These are phyloP conservation scores for Leptodactylus fallax DNA, from an alignment of 2,797 vertebrate genomes.

Conservation along the genomic window DNA sequence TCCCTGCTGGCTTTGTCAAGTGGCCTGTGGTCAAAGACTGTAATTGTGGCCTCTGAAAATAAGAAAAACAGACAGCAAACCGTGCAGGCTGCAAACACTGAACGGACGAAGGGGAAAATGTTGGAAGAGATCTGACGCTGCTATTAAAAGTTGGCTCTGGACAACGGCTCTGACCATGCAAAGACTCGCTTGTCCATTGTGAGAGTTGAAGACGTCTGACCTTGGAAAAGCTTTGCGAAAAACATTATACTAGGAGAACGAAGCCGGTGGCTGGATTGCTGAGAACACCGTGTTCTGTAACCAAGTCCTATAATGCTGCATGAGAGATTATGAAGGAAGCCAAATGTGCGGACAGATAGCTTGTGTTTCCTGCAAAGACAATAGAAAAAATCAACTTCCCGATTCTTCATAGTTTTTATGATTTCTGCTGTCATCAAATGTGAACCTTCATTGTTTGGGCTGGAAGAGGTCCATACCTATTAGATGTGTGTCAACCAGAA, in stretches of 20 bases:
- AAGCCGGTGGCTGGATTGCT: slow-evolving; percentile 62
- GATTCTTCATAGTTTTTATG: not conserved
- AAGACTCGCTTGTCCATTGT: slow-evolving; percentile 52
- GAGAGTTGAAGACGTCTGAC: slow-evolving; percentile 51
- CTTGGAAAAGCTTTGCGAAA: slow-evolving; percentile 54
- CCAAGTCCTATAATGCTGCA: slow-evolving; percentile 60
- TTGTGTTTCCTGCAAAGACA: slow-evolving; percentile 62
- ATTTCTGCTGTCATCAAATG: not conserved
- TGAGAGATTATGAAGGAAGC: slow-evolving; percentile 66
- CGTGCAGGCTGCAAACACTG: not conserved
- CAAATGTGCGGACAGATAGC: slow-evolving; percentile 65
- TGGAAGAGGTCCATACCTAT: no score
- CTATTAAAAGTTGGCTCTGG: slow-evolving; percentile 55
- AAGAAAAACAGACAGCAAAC: slow-evolving; percentile 60
- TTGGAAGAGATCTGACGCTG: slow-evolving; percentile 38
- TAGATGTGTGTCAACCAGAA: no score
- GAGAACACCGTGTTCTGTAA: slow-evolving; percentile 65
- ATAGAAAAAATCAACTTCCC: not conserved
- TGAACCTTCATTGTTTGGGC: not conserved
- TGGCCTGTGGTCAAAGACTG: slow-evolving; percentile 62
- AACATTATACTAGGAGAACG: not conserved
- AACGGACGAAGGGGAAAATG: slow-evolving; percentile 42
- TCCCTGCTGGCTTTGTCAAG: slow-evolving; percentile 64
- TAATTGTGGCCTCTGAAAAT: slow-evolving; percentile 65
- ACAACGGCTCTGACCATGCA: slow-evolving; percentile 39